These are phyloP conservation scores for Mungos mungo DNA, from an alignment of 2,113 vertebrate genomes.

Conservation along the genomic window DNA sequence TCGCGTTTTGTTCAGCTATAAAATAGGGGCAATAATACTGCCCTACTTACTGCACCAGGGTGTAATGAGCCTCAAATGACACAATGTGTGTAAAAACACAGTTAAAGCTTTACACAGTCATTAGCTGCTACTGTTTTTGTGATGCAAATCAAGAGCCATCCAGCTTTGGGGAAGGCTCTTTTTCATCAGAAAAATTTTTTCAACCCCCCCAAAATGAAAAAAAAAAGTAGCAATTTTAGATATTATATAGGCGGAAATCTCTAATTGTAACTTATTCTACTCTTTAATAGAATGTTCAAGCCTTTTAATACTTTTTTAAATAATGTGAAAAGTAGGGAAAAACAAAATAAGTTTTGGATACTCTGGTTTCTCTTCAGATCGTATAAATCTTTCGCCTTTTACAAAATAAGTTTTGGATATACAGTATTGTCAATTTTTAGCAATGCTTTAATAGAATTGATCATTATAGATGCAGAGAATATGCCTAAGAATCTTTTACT, in stretches of 20 bases:
- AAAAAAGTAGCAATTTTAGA: background rate
- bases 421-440: background rate
- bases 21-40: background rate
- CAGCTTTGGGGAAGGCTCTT: background rate
- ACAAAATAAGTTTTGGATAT: background rate
- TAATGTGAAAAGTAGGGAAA: background rate
- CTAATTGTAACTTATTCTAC: background rate
- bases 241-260: background rate
- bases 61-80: background rate
- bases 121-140: background rate
- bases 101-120: background rate
- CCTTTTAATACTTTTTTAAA: background rate
- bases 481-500: background rate
- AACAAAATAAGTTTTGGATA: background rate
- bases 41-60: background rate
- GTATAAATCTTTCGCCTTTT: no score
- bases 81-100: background rate
- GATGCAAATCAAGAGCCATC: background rate
- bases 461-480: background rate
- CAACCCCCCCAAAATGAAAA: fast-evolving
- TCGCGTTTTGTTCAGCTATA: background rate
- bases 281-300: background rate
- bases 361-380: no score
- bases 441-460: background rate
- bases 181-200: background rate